Evolutionary conservation across 1,140 invertebrate genomes (phyloP), one percentile per base, ranked within the genome.

Genomic region (Drosophila navojoa): DNA sequence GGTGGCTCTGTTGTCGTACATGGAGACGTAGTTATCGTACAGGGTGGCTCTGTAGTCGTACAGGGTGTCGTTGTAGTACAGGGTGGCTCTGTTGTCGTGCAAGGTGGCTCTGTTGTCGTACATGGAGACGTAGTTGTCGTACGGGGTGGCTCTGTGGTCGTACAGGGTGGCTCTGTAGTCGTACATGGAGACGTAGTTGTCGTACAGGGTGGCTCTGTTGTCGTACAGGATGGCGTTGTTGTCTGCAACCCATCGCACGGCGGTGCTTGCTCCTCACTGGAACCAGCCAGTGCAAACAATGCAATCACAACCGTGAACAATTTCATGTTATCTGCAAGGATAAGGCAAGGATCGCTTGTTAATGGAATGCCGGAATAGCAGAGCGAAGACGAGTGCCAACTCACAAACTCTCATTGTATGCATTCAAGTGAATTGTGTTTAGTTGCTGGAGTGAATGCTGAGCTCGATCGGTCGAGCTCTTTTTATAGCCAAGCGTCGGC

Each of bases 341-440:
- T 1, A 57, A 16, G 7, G 22, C 1, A 57, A 16, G 10, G 22
- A 38, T 25, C 16, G 3, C 25, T 15, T n/a, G 4, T 38, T 35
- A 58, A 19, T 5, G 3, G n/a, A 7, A 38, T 60, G 9, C 29
- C 0, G 11, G 32, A 11, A 16, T 3, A 22, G 25, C 15, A 11
- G 0, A 27, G 11, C 22, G 10, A 15, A 5, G 13, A 27, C 5
- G 6, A 10, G n/a, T 40, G 5, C 13, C 9, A 54, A 79, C 80
- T 64, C 52, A 84, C 80, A 84, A 73, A 76, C 68, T 76, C 61
- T 79, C 80, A 84, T 67, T 72, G 60, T 63, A 55, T 54, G 58
- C 54, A 13, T 68, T 13, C n/a, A 5, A 22, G 5, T 19, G 2
- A 35, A 52, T 35, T 19, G 35, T 42, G n/a, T 35, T 35, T 32